Conservation (phyloP, 2,113 vertebrate genomes). For the Passer montanus region DNA sequence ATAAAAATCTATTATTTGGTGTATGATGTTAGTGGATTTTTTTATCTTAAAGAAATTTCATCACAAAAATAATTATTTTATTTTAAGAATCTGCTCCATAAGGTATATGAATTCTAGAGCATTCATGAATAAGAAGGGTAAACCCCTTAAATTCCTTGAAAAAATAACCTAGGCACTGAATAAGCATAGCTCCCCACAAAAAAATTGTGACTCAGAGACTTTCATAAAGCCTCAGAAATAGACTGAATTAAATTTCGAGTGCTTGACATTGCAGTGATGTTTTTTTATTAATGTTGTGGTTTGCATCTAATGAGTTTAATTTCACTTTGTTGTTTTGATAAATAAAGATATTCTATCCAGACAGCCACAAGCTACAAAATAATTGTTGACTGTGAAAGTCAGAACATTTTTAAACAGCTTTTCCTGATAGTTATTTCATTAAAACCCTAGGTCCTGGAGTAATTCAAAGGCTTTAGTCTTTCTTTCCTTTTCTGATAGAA, state of each 20-base stretch:
- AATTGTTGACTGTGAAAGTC: not conserved
- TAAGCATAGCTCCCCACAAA: not conserved
- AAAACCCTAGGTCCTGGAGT: not conserved
- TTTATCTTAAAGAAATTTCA: not conserved
- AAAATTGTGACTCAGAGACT: not conserved
- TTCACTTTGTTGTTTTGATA: conserved; percentile 27
- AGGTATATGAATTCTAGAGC: not conserved
- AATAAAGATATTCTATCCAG: conserved; percentile 17
- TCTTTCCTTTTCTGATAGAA: not conserved
- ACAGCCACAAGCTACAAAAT: conserved; percentile 21
- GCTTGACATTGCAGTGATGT: not conserved
- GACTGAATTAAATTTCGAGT: not conserved
- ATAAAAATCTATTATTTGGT: not conserved
- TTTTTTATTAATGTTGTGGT: conserved; percentile 3
- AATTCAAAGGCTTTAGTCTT: not conserved
- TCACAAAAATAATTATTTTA: not conserved
- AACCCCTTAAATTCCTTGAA: not conserved
- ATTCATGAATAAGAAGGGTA: not conserved
- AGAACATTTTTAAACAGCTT: not conserved
- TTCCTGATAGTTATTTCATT: conserved; percentile 5
- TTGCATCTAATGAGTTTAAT: conserved; percentile 43
- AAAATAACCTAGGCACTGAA: not conserved
- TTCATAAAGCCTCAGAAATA: not conserved
- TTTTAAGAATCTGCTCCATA: not conserved
- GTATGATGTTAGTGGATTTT: not conserved